phyloP scores from a whole-genome alignment of 2,888 invertebrate genomes.

The Lottia gigantea region DNA sequence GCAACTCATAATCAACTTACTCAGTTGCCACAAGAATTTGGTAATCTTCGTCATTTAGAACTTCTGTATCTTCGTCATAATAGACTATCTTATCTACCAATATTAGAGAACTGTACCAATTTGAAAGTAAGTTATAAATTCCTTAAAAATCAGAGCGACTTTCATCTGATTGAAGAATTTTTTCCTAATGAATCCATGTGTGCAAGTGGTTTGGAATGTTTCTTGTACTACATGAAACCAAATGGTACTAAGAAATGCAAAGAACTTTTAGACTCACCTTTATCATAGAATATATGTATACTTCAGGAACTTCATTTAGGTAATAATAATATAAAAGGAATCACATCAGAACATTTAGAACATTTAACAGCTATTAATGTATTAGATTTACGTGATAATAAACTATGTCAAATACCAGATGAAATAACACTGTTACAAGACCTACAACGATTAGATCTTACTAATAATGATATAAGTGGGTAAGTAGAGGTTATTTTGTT shows the following conservation, averaged over 20 bases:
- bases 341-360: conserved; percentile 73
- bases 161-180: no score
- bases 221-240: no score
- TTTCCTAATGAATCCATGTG: no score
- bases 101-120: conserved; percentile 78
- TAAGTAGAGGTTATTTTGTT: conserved; percentile 59
- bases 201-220: no score
- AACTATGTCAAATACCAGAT: conserved; percentile 81
- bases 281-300: no score
- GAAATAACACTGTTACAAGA: conserved; percentile 81
- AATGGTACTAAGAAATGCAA: no score
- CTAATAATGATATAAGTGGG: conserved; percentile 79
- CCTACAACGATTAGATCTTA: conserved; percentile 84
- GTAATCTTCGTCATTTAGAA: conserved; percentile 76
- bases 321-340: conserved; percentile 82
- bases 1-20: conserved; percentile 80
- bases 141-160: conserved; percentile 10
- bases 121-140: conserved; percentile 71
- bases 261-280: no score
- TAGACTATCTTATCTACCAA: conserved; percentile 62
- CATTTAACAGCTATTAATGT: conserved; percentile 55
- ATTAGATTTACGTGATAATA: conserved; percentile 85
- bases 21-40: conserved; percentile 78
- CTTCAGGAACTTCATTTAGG: conserved; percentile 80
- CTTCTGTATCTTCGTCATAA: conserved; percentile 68